These are phyloP conservation scores for Dryococelus australis DNA, from an alignment of 2,888 invertebrate species.

Conservation along the genomic window DNA sequence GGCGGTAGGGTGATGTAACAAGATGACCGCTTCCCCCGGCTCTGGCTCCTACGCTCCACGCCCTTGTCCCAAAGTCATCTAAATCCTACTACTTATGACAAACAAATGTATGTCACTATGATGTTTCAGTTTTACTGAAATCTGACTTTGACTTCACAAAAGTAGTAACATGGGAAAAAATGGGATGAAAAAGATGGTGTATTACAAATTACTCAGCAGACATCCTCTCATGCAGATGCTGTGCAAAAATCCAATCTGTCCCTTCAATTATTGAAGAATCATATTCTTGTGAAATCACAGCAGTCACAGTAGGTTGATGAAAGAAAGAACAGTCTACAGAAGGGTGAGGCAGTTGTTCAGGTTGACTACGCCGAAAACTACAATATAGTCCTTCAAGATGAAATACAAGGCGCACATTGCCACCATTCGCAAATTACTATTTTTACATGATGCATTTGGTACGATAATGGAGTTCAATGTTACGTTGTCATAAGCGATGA, in stretches of 20 bases:
- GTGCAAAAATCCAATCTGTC: background rate
- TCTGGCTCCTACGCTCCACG: no score
- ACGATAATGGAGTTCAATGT: background rate
- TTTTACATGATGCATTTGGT: background rate
- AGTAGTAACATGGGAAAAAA: background rate
- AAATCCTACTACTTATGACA: no score
- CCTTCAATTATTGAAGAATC: background rate
- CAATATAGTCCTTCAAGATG: background rate
- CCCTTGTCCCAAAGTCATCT: no score
- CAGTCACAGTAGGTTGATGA: background rate
- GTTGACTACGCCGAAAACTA: background rate
- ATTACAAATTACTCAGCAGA: background rate
- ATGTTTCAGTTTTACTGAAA: background rate
- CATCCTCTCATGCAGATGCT: background rate
- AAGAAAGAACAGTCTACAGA: background rate
- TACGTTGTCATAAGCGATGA: background rate
- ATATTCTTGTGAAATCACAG: background rate
- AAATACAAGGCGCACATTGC: background rate
- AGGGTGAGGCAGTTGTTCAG: background rate
- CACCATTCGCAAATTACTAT: background rate
- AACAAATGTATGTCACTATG: background rate
- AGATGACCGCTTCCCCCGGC: no score
- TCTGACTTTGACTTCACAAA: background rate
- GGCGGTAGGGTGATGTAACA: no score
- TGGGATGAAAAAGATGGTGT: background rate